Evolutionary conservation across 2,888 invertebrate genomes (phyloP).

Genomic region (Acronicta aceris): DNA sequence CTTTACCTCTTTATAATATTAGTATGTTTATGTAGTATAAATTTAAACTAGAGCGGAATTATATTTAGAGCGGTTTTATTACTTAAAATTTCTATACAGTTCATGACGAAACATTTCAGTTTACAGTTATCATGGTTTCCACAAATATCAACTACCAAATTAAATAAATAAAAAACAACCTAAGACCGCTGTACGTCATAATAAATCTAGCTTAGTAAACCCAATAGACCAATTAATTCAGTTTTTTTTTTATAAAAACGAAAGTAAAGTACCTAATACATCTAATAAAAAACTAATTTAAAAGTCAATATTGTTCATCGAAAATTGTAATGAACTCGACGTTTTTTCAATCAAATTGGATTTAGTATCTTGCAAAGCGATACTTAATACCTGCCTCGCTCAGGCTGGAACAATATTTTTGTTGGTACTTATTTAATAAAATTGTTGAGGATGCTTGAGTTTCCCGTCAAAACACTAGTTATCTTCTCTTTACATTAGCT

Average conservation of each 20-base stretch:
- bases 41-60: no score
- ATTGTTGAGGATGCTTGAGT: no score
- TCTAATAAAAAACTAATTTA: slow-evolving; percentile 16
- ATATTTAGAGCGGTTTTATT: no score
- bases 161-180: background rate
- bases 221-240: background rate
- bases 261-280: slow-evolving; percentile 4
- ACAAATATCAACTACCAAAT: background rate
- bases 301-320: slow-evolving; percentile 4
- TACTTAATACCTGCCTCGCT: background rate
- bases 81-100: no score
- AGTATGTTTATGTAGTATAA: no score
- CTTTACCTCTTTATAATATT: no score
- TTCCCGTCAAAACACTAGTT: no score
- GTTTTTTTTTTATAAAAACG: background rate
- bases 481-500: no score
- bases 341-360: slow-evolving; percentile 18
- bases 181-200: background rate
- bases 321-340: slow-evolving; percentile 7
- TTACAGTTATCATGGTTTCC: background rate
- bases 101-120: no score
- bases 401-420: background rate
- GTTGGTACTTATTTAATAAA: background rate
- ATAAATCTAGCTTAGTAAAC: background rate
- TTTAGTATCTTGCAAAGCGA: slow-evolving; percentile 6